phyloP scores from a whole-genome alignment of 2,888 invertebrate genomes.

The Minunthozetes semirufus region DNA sequence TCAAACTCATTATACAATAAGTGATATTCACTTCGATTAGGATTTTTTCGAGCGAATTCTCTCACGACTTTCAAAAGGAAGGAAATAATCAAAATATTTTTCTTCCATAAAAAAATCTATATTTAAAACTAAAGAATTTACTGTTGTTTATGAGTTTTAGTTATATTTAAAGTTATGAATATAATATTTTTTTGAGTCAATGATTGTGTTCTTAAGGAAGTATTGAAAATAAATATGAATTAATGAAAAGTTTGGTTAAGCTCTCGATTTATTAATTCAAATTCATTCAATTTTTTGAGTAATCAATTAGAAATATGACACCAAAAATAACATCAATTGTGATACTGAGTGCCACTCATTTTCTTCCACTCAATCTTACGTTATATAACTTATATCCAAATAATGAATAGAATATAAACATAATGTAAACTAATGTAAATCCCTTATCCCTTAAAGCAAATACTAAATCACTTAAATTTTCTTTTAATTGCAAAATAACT shows the following conservation, averaged over 20 bases:
- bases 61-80: neutral
- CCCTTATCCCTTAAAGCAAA: neutral
- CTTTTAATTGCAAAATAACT: neutral
- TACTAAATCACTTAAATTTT: no score
- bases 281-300: neutral
- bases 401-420: neutral
- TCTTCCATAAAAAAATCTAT: no score
- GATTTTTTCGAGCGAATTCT: neutral
- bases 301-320: conserved; percentile 7
- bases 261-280: neutral
- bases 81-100: neutral
- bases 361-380: neutral
- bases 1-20: neutral
- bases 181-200: no score
- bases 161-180: no score
- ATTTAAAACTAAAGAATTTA: neutral
- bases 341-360: neutral
- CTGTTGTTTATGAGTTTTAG: neutral
- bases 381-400: no score
- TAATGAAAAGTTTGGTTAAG: neutral
- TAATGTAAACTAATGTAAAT: no score
- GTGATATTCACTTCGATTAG: neutral
- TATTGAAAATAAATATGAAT: neutral
- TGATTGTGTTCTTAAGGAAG: neutral
- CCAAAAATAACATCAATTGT: neutral